Percentiles rank a stretch among this genome's conserved stretches.
Conservation (phyloP, 2,797 vertebrate species). For the Lycodopsis pacificus region DNA sequence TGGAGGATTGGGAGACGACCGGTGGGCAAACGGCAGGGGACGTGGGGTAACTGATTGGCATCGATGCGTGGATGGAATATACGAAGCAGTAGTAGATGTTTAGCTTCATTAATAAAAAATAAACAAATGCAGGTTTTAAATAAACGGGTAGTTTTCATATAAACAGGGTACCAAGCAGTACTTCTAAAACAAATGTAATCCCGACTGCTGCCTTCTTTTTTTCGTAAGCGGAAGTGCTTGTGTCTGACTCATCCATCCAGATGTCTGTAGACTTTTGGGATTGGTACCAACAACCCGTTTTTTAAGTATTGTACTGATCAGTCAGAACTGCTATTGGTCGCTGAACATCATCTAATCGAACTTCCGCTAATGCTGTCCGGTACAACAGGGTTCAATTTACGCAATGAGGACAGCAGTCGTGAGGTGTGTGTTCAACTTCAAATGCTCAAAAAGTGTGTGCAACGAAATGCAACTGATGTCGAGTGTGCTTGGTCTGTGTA, state of each 20-base stretch:
- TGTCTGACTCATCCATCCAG: not conserved
- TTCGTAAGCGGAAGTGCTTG: too few species aligned
- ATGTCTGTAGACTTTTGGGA: not conserved
- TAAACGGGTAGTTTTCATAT: too few species aligned
- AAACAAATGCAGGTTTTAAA: too few species aligned
- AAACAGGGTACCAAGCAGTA: too few species aligned
- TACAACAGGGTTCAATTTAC: too few species aligned
- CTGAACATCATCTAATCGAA: not conserved
- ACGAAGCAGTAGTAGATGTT: not conserved
- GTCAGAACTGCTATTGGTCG: not conserved
- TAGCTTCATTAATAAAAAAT: not conserved
- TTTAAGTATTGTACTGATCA: not conserved
- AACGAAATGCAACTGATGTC: not conserved
- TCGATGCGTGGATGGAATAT: not conserved
- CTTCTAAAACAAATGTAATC: too few species aligned
- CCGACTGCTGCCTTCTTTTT: too few species aligned
- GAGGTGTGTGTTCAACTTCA: not conserved
- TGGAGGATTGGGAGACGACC: not conserved
- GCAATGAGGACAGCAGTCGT: too few species aligned
- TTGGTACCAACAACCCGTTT: not conserved
- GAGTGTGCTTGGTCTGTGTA: too few species aligned
- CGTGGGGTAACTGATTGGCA: not conserved
- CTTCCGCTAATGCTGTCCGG: too few species aligned
- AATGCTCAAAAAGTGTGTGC: not conserved
- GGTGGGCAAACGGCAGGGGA: not conserved